Evolutionary conservation across 2,113 vertebrate genomes (phyloP).

Genomic region (Embiotoca jacksoni): DNA sequence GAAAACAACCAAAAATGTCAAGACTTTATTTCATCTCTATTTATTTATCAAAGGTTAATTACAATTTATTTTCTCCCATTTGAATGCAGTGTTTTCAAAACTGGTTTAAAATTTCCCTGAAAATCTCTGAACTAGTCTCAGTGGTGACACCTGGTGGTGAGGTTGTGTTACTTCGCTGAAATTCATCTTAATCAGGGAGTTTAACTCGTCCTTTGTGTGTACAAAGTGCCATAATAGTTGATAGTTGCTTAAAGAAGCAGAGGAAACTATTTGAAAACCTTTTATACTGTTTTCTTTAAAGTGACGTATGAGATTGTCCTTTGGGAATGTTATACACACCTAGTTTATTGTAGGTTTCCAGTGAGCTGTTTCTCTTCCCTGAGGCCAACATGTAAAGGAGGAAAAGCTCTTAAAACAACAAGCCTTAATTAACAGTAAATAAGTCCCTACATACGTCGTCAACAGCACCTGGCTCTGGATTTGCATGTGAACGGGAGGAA

Average conservation of each 20-base stretch:
- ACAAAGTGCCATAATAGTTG: too few species aligned
- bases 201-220: too few species aligned
- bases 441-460: constrained; percentile 13
- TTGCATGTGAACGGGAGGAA: constrained; percentile 54
- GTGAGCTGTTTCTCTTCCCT: not conserved
- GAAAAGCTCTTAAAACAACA: not conserved
- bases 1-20: not conserved
- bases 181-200: too few species aligned
- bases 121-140: not conserved
- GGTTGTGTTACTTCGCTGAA: not conserved
- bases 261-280: too few species aligned
- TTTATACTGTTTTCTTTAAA: too few species aligned
- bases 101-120: not conserved
- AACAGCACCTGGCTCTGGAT: constrained; percentile 16
- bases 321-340: not conserved
- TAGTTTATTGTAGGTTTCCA: not conserved
- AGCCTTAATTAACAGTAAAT: constrained; percentile 50
- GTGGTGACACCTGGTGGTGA: constrained; percentile 37
- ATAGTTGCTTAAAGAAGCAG: too few species aligned
- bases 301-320: not conserved
- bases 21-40: not conserved
- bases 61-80: too few species aligned
- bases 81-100: not conserved
- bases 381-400: constrained; percentile 28
- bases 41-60: too few species aligned